Conservation (phyloP, 1,140 invertebrate species). For the Anastrepha ludens region DNA sequence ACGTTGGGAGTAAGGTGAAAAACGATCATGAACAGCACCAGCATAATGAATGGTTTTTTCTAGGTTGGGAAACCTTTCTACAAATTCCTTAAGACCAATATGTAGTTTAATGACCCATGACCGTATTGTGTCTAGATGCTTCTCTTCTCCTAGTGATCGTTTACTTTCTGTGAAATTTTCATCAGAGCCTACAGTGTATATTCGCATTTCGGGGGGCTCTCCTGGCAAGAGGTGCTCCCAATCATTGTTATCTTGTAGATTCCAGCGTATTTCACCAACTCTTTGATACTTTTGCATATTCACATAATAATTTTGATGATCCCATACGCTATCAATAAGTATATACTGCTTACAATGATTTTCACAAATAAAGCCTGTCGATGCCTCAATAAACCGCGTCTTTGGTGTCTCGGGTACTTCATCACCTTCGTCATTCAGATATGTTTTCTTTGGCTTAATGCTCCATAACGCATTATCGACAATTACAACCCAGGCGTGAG, state of each 20-base stretch:
- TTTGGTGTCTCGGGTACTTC: constrained; percentile 61
- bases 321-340: constrained; percentile 89
- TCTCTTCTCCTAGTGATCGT: constrained; percentile 77
- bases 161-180: constrained; percentile 68
- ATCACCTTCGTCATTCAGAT: constrained; percentile 66
- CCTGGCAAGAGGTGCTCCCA: constrained; percentile 85
- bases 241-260: constrained; percentile 77
- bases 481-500: constrained; percentile 90
- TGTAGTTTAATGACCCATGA: constrained; percentile 84
- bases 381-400: constrained; percentile 88
- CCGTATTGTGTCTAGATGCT: constrained; percentile 86
- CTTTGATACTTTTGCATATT: constrained; percentile 78
- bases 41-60: constrained; percentile 85
- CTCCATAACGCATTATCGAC: constrained; percentile 74
- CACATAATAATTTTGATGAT: constrained; percentile 90
- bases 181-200: constrained; percentile 69
- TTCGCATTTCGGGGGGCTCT: constrained; percentile 77
- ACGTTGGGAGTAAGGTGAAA: constrained; percentile 82
- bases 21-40: constrained; percentile 84
- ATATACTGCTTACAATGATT: constrained; percentile 81
- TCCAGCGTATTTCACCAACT: constrained; percentile 75
- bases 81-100: constrained; percentile 82
- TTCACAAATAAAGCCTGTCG: constrained; percentile 81
- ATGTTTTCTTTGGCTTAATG: constrained; percentile 65
- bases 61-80: constrained; percentile 83